phyloP scores from a whole-genome alignment of 2,797 vertebrate species.

The Monodelphis domestica region DNA sequence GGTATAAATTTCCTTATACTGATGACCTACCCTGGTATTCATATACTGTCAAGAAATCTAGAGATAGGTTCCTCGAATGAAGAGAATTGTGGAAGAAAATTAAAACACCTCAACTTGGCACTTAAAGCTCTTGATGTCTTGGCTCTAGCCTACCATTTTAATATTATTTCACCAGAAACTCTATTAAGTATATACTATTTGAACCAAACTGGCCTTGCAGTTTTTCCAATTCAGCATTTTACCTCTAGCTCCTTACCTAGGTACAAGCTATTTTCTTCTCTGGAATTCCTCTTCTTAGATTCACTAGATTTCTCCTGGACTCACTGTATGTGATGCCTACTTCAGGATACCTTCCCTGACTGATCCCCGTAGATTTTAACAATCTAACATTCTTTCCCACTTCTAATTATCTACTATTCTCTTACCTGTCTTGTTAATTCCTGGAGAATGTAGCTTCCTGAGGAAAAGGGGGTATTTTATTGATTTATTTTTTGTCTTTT shows the following conservation, averaged over 20 bases:
- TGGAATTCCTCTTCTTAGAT: background rate
- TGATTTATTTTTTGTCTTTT: background rate
- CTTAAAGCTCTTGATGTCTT: background rate
- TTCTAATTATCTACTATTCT: background rate
- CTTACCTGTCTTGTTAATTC: background rate
- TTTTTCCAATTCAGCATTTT: background rate
- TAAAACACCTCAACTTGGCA: background rate
- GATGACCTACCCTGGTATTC: too few relatives aligned
- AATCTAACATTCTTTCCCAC: background rate
- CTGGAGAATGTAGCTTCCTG: background rate
- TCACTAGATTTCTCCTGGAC: background rate
- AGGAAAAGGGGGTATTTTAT: background rate
- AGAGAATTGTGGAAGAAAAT: background rate
- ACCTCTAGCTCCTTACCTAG: background rate
- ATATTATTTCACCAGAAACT: background rate
- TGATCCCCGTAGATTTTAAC: background rate
- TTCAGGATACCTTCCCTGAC: background rate
- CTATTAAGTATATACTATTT: background rate
- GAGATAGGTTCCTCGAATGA: background rate
- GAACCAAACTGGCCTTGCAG: background rate
- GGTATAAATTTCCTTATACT: background rate
- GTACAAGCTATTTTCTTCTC: background rate
- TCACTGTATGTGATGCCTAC: background rate
- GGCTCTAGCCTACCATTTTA: background rate
- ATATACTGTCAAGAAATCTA: background rate